These are phyloP conservation scores for Creontiades dilutus DNA, from an alignment of 2,888 invertebrate species.

Conservation along the genomic window DNA sequence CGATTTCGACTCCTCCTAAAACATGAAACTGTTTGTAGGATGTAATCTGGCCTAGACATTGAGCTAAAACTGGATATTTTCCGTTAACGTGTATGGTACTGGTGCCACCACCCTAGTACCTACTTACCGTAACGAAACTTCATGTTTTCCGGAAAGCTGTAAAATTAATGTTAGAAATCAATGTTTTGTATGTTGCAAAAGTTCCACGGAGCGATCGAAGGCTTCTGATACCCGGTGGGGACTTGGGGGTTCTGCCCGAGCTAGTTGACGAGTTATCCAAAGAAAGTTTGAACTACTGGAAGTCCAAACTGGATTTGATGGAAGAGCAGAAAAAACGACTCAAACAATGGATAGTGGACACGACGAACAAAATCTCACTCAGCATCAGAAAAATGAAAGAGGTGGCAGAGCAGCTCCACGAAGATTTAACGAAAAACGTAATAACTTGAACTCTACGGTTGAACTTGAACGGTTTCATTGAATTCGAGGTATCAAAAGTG, in stretches of 20 bases:
- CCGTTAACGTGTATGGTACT: no score
- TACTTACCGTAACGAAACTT: no score
- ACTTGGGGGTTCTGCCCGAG: background rate
- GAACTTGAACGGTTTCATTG: no score
- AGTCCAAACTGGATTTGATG: conserved; percentile 44
- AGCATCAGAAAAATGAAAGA: conserved; percentile 43
- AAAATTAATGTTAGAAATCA: no score
- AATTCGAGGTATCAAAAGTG: no score
- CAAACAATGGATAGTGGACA: conserved; percentile 43
- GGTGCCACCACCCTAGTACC: no score
- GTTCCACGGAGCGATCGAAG: background rate
- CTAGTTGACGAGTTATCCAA: conserved; percentile 14
- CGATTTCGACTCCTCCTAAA: no score
- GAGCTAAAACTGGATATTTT: no score
- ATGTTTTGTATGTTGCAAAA: background rate
- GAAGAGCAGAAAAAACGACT: conserved; percentile 46
- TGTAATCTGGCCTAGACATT: no score
- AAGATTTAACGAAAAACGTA: background rate
- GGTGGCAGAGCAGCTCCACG: conserved; percentile 9
- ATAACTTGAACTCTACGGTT: no score
- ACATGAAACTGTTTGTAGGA: no score
- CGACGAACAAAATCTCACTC: conserved; percentile 11
- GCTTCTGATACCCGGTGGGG: conserved; percentile 1
- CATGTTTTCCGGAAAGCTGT: no score
- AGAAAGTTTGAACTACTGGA: conserved; percentile 54